Evolutionary conservation across 2,888 invertebrate species (phyloP).

Genomic region (Agrotis segetum): DNA sequence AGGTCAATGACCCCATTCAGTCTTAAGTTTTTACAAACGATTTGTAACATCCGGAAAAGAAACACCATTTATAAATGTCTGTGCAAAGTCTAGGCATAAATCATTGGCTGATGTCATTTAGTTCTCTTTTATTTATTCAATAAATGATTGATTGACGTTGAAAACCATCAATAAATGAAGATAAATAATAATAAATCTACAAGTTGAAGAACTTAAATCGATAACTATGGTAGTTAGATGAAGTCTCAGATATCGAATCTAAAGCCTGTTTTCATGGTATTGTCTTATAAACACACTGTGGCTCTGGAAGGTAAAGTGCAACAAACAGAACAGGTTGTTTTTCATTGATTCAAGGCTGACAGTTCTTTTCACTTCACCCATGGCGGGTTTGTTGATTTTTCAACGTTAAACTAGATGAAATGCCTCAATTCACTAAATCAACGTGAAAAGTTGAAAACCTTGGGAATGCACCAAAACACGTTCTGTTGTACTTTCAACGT

Average conservation of each 20-base stretch:
- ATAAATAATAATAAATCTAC: no score
- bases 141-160: conserved; percentile 19
- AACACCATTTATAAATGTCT: conserved; percentile 9
- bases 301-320: no score
- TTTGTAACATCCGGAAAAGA: background rate
- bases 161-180: background rate
- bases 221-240: no score
- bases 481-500: background rate
- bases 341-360: no score
- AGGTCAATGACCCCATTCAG: background rate
- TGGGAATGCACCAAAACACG: background rate
- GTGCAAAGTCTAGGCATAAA: conserved; percentile 10
- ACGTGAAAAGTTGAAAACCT: no score
- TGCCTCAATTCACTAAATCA: no score
- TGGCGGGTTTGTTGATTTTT: no score
- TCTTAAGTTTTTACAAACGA: background rate
- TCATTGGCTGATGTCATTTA: conserved; percentile 26
- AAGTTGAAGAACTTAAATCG: no score
- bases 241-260: background rate
- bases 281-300: no score
- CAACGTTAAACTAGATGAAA: no score
- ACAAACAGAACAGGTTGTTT: no score
- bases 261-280: background rate
- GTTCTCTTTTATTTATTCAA: conserved; percentile 11
- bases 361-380: no score